Base-by-base conservation (phyloP, 2,888 invertebrate genomes). In the Periphyllus acericola region DNA sequence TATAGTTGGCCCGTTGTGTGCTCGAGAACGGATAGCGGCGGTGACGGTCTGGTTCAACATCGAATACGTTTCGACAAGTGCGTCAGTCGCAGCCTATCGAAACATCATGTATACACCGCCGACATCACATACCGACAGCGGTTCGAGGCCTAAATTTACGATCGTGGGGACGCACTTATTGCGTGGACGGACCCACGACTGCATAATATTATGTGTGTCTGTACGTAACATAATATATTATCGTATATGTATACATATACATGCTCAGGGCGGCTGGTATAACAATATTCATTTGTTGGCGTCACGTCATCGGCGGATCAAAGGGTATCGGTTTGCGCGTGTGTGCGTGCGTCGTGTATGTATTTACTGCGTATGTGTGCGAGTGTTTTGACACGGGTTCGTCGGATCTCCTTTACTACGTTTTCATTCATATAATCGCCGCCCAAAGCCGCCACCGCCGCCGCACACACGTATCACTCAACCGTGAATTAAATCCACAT, bases 301-400 rank as follows among this genome's bases (percentile, higher is more conserved):
- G 79, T 85, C 85, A 40, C 55, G 86, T 86, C 86, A 86, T 80
- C 86, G 86, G 79, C 60, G 55, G 79, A 80, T 86, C 86, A 86
- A 86, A 86, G 86, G 80, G 85, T 68, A 68, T 25, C 71, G 46
- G 46, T 55, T 79, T 79, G 79, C 9, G 34, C 25, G 79, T 52
- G 72, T 36, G 72, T 1, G 72, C 34, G 36, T 14, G 3, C 46
- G 46, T 46, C 46, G 14, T 46, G 46, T 46, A 9, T 46, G 11
- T 46, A 9, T 36, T 3, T 36, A 6, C 36, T 17, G 14, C 11
- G 21, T 71, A 32, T 71, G 32, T 25, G 29, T 32, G 36, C 34
- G 78, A 68, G 52, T 80, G 72, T 86, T 80, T 86, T 72, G 86
- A 86, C 86, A 79, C 86, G 79, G 78, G 68, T 71, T 71, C 68